Base-by-base conservation (phyloP, 2,113 vertebrate genomes). In the Gadus chalcogrammus region DNA sequence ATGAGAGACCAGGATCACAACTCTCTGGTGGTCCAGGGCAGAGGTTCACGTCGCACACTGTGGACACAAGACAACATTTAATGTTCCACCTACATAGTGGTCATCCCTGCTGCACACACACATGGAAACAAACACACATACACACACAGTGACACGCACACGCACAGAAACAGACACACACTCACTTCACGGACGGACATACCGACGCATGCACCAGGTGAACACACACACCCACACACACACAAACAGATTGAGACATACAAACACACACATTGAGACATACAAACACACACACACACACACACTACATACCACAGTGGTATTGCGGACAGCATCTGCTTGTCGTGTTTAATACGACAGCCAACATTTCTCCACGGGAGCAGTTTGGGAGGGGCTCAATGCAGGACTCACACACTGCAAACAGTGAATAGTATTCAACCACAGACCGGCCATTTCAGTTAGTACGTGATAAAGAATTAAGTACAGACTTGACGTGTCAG, bases 21-120 rank as follows among this genome's bases (percentile, higher is more conserved):
- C 78, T 92, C 71, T 92, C 67, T 58, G 89, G 65, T 77, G 95
- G 88, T 61, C 84, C 74, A 65, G 92, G 87, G 76, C 97, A 99
- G 78, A 95, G 90, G 82, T 89, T 94, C 77, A 91, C 92, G 69
- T 99, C 96, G 61, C 97, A 99, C 66, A 96, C 97, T 99, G 87
- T 48, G 42, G 42, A 48, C 38, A 70, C 84, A 91, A 71, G 3
- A 76, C 4, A 13, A 12, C 1, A 9, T 48, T 48, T 48, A 48
- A 48, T 9, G 8, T 48, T 35, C 31, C 31, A 35, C 31, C 0
- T 4, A 5, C 31, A 35, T 35, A 35, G 6, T 35, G 6, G 3
- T 5, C 4, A 35, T 35, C 31, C 31, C 31, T 35, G 31, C 31
- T 35, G 31, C 6, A 35, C 31, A 35, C 31, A 35, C 6, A 7